Evolutionary conservation across 2,113 vertebrate genomes (phyloP).

Genomic region (Atrichornis clamosus): DNA sequence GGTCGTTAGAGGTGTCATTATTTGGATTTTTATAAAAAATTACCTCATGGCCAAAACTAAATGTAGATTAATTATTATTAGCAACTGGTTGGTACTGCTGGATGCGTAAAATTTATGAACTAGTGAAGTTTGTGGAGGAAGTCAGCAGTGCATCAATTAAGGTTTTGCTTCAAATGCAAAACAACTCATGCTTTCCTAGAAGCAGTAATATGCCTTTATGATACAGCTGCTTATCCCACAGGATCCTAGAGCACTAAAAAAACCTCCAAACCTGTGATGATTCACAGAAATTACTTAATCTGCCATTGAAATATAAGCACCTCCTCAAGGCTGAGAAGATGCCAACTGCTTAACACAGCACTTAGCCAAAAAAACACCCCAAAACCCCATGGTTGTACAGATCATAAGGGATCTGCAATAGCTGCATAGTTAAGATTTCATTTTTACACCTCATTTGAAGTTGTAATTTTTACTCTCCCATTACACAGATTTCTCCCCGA

Average conservation of each 20-base stretch:
- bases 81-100: neutral
- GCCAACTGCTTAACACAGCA: neutral
- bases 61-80: neutral
- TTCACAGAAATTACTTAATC: neutral
- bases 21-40: neutral
- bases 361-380: neutral
- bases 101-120: neutral
- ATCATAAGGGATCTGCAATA: neutral
- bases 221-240: constrained; percentile 4
- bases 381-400: neutral
- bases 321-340: constrained; percentile 12
- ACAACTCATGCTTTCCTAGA: neutral
- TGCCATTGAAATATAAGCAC: neutral
- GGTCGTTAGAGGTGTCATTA: neutral
- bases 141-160: constrained; percentile 1
- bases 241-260: neutral
- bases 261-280: neutral
- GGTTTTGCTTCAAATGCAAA: constrained; percentile 29
- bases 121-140: neutral
- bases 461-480: neutral
- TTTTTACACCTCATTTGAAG: constrained; percentile 31
- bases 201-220: neutral
- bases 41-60: neutral
- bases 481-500: neutral
- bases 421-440: neutral